Conservation (phyloP, 2,113 vertebrate species). For the Vidua macroura region DNA sequence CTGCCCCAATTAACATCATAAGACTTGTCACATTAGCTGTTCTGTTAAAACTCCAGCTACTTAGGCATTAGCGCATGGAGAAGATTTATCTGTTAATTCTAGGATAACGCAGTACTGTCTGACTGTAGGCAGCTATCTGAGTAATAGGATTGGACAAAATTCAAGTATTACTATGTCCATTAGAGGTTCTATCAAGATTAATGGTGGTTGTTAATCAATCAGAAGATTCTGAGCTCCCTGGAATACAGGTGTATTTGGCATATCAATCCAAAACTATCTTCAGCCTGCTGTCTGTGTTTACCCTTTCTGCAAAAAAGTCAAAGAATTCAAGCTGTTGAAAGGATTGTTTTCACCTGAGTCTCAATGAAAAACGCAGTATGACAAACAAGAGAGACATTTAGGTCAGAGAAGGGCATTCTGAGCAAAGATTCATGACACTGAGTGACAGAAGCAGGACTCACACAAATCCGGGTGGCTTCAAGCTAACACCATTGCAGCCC, state of each 20-base stretch:
- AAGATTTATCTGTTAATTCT: constrained; percentile 66
- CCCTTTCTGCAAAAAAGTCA: background rate
- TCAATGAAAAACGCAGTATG: background rate
- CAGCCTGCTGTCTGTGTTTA: background rate
- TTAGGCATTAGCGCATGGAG: constrained; percentile 34
- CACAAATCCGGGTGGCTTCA: background rate
- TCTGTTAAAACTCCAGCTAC: constrained; percentile 46
- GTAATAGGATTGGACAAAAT: constrained; percentile 59
- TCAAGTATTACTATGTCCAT: background rate
- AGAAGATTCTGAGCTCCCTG: background rate
- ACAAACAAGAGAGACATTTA: background rate
- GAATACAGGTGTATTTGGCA: background rate
- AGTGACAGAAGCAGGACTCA: background rate
- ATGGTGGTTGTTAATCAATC: background rate
- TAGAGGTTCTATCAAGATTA: constrained; percentile 30
- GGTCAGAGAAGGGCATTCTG: background rate
- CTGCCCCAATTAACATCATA: constrained; percentile 66
- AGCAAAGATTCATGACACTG: background rate
- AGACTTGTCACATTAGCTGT: constrained; percentile 51
- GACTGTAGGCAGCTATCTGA: constrained; percentile 36
- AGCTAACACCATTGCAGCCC: background rate
- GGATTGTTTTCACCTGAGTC: background rate
- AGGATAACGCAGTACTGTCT: constrained; percentile 30
- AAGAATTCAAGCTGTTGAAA: background rate
- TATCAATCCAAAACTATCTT: background rate